Base-by-base conservation (phyloP, 2,797 vertebrate genomes). In the Pseudochirops cupreus region DNA sequence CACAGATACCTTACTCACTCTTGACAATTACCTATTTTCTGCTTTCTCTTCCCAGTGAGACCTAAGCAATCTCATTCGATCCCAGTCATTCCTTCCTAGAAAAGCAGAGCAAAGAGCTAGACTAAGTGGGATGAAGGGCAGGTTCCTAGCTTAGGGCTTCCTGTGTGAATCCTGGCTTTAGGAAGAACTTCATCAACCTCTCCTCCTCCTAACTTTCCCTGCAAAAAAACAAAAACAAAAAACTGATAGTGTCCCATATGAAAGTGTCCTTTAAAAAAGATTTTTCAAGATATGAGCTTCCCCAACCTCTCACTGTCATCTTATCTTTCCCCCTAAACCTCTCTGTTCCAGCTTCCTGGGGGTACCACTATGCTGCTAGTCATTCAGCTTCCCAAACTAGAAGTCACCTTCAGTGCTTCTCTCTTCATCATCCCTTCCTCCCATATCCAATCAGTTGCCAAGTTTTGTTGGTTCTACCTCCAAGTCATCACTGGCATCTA, bases 61-160 rank as follows among this genome's bases (percentile, higher is more conserved):
- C 58, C 58, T 29, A 59, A 28, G 28, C 58, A 31, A 59, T 31
- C 29, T 39, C n/a, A n/a, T 74, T 21, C 21, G 67, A 59, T 54
- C 29, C n/a, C 33, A 90, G 55, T n/a, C 94, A 58, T 53, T 33
- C 14, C 11, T 91, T 95, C 53, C 53, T 57, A 50, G 62, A 87
- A 58, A 53, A 62, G 18, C 58, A 59, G 93, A 62, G 56, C 50
- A 67, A 39, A 87, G 94, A 93, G 67, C 52, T 82, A 67, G 31
- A 67, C 59, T 67, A 67, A 74, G 18, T 74, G 90, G 93, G 53
- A 33, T 2, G 50, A 39, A 18, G 4, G 26, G 3, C 56, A 12
- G 12, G 29, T 50, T 55, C n/a, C n/a, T 53, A 46, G 92, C 90
- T 26, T 26, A 74, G 33, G 57, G 94, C 87, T 50, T 90, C 28